A percentile compares a stretch with the other conserved stretches of the same genome.
Evolutionary conservation across 2,113 vertebrate species (phyloP).

Genomic region (Pollachius pollachius): DNA sequence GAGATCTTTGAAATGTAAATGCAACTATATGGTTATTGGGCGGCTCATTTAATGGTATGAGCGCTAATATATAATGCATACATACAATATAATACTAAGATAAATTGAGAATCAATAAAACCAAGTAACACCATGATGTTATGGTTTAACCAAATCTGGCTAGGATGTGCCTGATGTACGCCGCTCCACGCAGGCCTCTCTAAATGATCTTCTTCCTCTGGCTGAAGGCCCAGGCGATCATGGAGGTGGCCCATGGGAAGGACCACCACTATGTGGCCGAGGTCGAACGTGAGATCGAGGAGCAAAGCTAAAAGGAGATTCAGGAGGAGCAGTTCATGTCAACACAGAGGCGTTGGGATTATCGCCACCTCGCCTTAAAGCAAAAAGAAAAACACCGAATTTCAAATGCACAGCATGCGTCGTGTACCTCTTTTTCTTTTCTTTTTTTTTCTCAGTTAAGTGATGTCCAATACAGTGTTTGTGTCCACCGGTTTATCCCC

Average conservation of each 20-base stretch:
- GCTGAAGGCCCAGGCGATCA: conserved; percentile 88
- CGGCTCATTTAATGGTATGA: no score
- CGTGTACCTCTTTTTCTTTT: conserved; percentile 17
- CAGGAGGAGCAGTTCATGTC: conserved; percentile 22
- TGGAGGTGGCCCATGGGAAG: conserved; percentile 95
- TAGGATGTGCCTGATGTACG: no score
- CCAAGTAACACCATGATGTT: no score
- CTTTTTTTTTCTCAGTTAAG: conserved; percentile 1
- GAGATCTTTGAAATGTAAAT: no score
- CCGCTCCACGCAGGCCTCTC: no score
- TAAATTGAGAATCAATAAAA: no score
- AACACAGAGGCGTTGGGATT: neutral
- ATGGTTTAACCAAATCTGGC: no score
- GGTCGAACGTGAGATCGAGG: conserved; percentile 89
- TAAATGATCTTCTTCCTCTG: conserved; percentile 3
- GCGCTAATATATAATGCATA: no score
- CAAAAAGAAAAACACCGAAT: conserved; percentile 12
- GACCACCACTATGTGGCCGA: conserved; percentile 94
- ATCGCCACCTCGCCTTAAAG: conserved; percentile 19
- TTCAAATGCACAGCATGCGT: conserved; percentile 38
- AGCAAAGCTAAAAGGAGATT: conserved; percentile 61
- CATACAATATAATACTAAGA: no score
- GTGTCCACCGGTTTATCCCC: conserved; percentile 12
- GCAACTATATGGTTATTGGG: no score
- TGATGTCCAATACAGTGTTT: no score